A percentile compares a stretch with the other conserved stretches of the same genome.
These are phyloP conservation scores for Prunella strophiata DNA, from an alignment of 2,797 vertebrate genomes.

Conservation along the genomic window DNA sequence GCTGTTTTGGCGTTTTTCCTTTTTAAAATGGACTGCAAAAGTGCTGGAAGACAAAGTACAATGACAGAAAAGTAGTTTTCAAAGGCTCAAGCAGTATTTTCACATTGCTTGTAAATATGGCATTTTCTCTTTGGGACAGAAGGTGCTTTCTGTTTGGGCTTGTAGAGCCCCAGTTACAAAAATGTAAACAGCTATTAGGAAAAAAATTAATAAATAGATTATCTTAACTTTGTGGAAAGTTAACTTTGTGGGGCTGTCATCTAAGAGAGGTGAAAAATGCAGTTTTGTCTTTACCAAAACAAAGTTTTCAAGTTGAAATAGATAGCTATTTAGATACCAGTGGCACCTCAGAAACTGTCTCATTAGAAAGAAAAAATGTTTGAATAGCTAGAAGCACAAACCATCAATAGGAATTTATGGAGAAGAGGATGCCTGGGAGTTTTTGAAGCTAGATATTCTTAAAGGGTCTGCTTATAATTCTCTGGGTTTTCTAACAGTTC, in stretches of 20 bases:
- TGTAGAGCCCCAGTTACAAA: neutral
- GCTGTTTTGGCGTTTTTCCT: neutral
- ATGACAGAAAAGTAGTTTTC: neutral
- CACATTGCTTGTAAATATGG: neutral
- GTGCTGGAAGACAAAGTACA: neutral
- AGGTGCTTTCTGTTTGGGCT: neutral
- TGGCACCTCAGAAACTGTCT: neutral
- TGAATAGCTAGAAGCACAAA: neutral
- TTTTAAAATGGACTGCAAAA: neutral
- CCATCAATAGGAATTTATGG: neutral
- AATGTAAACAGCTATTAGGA: neutral
- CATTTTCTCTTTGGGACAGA: neutral
- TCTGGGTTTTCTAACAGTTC: neutral
- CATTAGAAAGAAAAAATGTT: neutral
- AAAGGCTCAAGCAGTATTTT: neutral
- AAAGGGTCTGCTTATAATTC: neutral
- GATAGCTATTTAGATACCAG: neutral
- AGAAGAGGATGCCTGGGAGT: neutral
- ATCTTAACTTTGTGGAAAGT: neutral
- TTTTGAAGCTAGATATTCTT: neutral
- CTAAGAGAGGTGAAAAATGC: neutral
- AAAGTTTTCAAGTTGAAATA: neutral
- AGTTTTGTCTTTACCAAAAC: neutral
- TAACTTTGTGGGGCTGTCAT: neutral
- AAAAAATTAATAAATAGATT: neutral